Base-by-base conservation (phyloP, 2,888 invertebrate genomes). In the Lumbricus terrestris region DNA sequence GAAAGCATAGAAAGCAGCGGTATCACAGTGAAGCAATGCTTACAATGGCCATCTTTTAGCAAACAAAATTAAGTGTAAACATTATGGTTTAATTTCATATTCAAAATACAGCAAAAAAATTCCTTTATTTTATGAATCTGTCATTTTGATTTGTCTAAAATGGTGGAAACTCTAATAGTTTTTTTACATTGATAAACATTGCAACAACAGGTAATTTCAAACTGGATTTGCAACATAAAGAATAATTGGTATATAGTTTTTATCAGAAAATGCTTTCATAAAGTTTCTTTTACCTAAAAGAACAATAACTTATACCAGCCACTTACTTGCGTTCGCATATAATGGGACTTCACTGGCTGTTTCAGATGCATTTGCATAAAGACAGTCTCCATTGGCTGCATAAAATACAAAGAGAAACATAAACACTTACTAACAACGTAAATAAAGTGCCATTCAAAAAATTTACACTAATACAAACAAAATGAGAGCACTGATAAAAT, bases 361-460 rank as follows among this genome's bases (percentile, higher is more conserved):
- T 35, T 85, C 85, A 35, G 85, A 85, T 18, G 35, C 85, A 85
- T 85, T 85, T 16, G 37, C 85, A 85, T 85, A 85, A 37, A 85
- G 34, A 85, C 85, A 85, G 85, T 85, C 37, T 35, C 85, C 85
- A 85, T 85, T 85, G 6, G 34, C 85, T 35, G 35, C 85, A 13
- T 2, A 33, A 34, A 35, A 85, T 35, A 16, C n/a, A 69, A 29
- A 69, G 29, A 69, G 29, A 85, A 35, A 85, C 35, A 35, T 35
- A 4, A 85, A 23, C 34, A 35, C 20, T 11, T 85, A 37, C 20
- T n/a, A 85, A 85, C 85, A 85, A 23, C n/a, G 16, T 34, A 85
- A 85, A 34, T 85, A 23, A 5, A 35, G 34, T 23, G 35, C 34
- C 35, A 85, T n/a, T n/a, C n/a, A n/a, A n/a, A n/a, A n/a, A n/a